phyloP scores from a whole-genome alignment of 2,797 vertebrate genomes.

The Acestrorhynchus altus region DNA sequence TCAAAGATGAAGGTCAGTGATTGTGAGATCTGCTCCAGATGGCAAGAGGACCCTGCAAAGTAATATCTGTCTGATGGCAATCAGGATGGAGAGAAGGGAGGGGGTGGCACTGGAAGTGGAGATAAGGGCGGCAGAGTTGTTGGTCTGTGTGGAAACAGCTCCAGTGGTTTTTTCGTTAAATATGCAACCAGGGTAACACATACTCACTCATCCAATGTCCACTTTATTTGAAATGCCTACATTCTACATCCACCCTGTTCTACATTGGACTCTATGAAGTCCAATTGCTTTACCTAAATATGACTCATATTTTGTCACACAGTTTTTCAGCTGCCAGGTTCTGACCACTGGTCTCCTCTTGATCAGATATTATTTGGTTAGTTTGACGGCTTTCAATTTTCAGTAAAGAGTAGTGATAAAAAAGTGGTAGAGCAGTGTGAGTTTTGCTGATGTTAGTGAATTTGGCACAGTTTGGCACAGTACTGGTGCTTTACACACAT shows the following conservation, averaged over 20 bases:
- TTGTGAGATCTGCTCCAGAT: slow-evolving; percentile 89
- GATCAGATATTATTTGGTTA: neutral
- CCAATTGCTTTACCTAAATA: neutral
- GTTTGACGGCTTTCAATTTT: neutral
- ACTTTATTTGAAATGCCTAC: neutral
- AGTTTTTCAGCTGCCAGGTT: neutral
- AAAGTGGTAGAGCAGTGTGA: neutral
- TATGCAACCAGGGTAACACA: neutral
- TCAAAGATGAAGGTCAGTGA: slow-evolving; percentile 75
- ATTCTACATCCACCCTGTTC: neutral
- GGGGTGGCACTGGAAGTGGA: slow-evolving; percentile 81
- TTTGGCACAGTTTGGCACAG: too few relatives aligned
- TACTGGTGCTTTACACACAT: neutral
- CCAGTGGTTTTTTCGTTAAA: slow-evolving; percentile 9
- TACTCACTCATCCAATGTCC: neutral
- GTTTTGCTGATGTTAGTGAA: neutral
- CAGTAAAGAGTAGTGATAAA: neutral
- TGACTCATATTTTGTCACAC: neutral
- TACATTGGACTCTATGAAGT: neutral
- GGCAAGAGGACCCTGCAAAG: slow-evolving; percentile 83
- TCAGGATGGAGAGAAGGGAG: slow-evolving; percentile 87
- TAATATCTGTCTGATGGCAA: slow-evolving; percentile 90
- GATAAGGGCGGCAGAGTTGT: slow-evolving; percentile 72
- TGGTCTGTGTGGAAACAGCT: neutral
- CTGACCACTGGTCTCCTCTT: neutral